phyloP scores from a whole-genome alignment of 2,888 invertebrate species.

The Polymixis lichenea region DNA sequence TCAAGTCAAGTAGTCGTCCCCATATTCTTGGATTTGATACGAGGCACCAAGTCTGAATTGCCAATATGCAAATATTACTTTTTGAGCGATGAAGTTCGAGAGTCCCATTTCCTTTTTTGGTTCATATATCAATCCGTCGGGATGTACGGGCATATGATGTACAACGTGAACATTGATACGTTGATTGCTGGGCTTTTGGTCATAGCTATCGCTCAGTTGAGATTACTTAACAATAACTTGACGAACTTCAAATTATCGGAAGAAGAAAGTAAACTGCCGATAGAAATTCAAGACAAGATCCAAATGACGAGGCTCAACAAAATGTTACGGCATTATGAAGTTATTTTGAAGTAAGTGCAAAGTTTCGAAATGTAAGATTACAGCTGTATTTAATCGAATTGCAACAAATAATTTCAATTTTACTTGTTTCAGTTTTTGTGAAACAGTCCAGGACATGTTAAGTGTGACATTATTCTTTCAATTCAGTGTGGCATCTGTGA shows the following conservation, averaged over 20 bases:
- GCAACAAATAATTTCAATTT: not conserved
- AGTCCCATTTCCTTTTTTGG: constrained; percentile 74
- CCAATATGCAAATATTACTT: constrained; percentile 85
- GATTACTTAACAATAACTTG: constrained; percentile 75
- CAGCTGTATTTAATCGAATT: not conserved
- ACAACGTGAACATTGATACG: constrained; percentile 79
- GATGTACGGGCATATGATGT: constrained; percentile 82
- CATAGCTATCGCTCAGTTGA: constrained; percentile 77
- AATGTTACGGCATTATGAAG: constrained; percentile 76
- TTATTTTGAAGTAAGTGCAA: constrained; percentile 75
- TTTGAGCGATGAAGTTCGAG: constrained; percentile 73
- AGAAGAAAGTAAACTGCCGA: constrained; percentile 49
- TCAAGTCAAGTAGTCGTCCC: constrained; percentile 72
- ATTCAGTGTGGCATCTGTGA: constrained; percentile 77
- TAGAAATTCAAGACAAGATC: constrained; percentile 52
- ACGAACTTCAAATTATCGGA: constrained; percentile 68
- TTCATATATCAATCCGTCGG: constrained; percentile 80
- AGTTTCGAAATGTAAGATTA: not conserved
- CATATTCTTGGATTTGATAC: constrained; percentile 71
- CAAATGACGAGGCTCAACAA: constrained; percentile 65
- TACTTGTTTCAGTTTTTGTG: constrained; percentile 76
- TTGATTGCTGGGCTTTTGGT: constrained; percentile 79
- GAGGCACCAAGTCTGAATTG: constrained; percentile 71
- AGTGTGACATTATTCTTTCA: constrained; percentile 78
- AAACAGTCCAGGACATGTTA: constrained; percentile 73